Base-by-base conservation (phyloP, 2,888 invertebrate genomes). In the Listrodromus nycthemerus region DNA sequence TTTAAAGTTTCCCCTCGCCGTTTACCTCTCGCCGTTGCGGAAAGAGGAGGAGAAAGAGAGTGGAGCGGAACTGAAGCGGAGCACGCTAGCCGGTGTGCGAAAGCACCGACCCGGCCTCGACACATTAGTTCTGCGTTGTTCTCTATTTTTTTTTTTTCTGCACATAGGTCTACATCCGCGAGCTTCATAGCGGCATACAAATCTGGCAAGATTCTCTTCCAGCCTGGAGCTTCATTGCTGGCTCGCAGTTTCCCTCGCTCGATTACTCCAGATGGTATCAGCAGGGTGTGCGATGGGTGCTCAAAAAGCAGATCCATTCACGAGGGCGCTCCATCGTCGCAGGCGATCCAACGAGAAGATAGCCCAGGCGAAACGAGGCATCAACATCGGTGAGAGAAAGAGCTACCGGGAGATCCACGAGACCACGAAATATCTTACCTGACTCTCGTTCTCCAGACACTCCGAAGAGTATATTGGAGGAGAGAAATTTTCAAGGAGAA, bases 1-100 rank as follows among this genome's bases (percentile, higher is more conserved):
- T 90, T 88, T 87, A 88, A 89, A 91, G 89, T 91, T 89, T 89
- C 84, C 41, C 83, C 67, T 52, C 58, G 55, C 61, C 75, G 81
- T 86, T 89, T 87, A 69, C 76, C 78, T 78, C 79, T 70, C 27
- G 69, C 77, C n/a, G 48, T 70, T 45, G 50, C 61, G 70, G 41
- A 55, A 19, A 55, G 55, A 2, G 13, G 13, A 3, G 13, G 13
- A 2, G 41, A n/a, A 61, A 48, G 78, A 37, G 70, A 58, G 58
- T 21, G 50, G 5, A 48, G 16, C 27, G 45, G 74, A 74, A 74
- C 21, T 33, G 33, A 33, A 74, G 78, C 21, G 37, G 33, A 33
- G 37, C 82, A 65, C 76, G 67, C 65, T 69, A 81, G 61, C n/a
- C 37, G 45, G 45, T 58, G 41, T 67, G 73, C 79, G 67, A 70